These are phyloP conservation scores for Lasioglossum villosulum DNA, from an alignment of 2,888 invertebrate species.

Conservation along the genomic window DNA sequence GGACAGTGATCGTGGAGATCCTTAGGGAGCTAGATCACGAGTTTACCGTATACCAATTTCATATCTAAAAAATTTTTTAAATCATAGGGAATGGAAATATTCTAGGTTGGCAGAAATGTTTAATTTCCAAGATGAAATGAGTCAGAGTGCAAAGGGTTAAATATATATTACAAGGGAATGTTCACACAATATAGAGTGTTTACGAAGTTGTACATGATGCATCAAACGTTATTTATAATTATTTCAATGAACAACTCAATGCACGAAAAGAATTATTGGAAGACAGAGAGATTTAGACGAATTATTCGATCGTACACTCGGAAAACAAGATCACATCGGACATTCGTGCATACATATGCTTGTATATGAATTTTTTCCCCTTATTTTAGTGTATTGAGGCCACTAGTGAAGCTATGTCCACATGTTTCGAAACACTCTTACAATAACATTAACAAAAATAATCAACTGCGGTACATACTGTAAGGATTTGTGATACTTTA, in stretches of 20 bases:
- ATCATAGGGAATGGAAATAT: too few species aligned
- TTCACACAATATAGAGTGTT: neutral
- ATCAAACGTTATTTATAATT: neutral
- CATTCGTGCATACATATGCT: neutral
- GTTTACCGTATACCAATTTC: too few species aligned
- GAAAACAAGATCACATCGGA: neutral
- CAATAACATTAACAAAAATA: conserved; percentile 13
- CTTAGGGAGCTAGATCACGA: too few species aligned
- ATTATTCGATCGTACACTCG: neutral
- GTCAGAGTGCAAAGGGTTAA: too few species aligned
- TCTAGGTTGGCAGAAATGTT: too few species aligned
- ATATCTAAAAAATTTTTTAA: too few species aligned
- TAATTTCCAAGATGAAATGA: too few species aligned
- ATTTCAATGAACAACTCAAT: neutral
- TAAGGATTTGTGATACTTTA: neutral
- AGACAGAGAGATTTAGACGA: neutral
- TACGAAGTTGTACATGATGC: neutral
- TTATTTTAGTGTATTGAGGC: neutral
- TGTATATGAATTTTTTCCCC: neutral
- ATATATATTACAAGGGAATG: neutral
- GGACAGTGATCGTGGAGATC: too few species aligned
- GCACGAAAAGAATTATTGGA: neutral
- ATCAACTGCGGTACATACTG: conserved; percentile 12
- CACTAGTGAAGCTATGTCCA: neutral
- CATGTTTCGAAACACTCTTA: neutral